Conservation (phyloP, 1,140 invertebrate species). For the Aphelinus certus region DNA sequence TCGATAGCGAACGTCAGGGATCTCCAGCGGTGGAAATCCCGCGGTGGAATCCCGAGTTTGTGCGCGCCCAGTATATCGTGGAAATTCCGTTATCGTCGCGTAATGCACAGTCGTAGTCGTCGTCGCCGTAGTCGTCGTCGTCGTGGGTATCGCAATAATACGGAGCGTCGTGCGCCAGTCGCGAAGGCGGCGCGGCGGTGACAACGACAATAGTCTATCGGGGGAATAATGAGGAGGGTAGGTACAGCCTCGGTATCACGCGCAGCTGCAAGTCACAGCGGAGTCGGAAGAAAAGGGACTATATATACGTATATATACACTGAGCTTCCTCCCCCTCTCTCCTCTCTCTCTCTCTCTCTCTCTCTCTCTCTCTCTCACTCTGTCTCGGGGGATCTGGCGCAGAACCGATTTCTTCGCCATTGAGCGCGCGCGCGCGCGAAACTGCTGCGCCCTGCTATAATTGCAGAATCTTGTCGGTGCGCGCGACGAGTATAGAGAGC, state of each 20-base stretch:
- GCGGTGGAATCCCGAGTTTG: too few relatives aligned
- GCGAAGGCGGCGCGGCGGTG: background rate
- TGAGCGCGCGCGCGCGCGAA: conserved; percentile 21
- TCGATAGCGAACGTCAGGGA: too few relatives aligned
- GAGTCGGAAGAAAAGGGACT: background rate
- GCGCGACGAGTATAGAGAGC: background rate
- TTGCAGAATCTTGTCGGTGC: conserved; percentile 56
- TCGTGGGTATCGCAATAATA: conserved; percentile 37
- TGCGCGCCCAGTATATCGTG: too few relatives aligned
- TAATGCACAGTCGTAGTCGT: too few relatives aligned
- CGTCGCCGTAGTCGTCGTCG: too few relatives aligned
- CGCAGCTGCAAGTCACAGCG: background rate
- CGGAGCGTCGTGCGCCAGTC: background rate
- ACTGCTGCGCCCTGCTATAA: conserved; percentile 49
- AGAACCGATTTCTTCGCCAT: conserved; percentile 25
- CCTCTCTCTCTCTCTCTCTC: background rate
- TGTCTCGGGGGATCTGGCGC: background rate
- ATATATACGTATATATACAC: too few relatives aligned
- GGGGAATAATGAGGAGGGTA: conserved; percentile 10
- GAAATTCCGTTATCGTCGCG: too few relatives aligned
- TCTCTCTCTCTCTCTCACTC: background rate
- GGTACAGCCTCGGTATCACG: background rate
- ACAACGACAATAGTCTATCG: conserved; percentile 37
- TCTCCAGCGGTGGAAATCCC: too few relatives aligned
- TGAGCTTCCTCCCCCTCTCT: background rate